Evolutionary conservation across 2,113 vertebrate species (phyloP).

Genomic region (Deroptyus accipitrinus): DNA sequence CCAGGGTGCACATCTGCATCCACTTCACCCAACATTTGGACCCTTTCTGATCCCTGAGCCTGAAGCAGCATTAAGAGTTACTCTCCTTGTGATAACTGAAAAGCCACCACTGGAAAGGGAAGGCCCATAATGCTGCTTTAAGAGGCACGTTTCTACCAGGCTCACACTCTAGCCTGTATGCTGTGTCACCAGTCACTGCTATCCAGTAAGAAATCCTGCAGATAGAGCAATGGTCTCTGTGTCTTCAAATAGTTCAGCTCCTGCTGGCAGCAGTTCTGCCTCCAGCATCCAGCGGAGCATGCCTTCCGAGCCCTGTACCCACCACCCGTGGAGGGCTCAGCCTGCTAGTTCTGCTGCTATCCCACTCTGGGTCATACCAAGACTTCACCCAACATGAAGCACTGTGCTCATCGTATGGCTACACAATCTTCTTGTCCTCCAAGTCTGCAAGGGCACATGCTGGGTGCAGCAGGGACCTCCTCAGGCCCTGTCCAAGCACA

Average conservation of each 20-base stretch:
- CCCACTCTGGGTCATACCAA: background rate
- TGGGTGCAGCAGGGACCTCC: background rate
- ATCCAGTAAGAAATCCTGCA: background rate
- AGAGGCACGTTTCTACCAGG: background rate
- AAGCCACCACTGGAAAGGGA: background rate
- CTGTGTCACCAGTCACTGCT: background rate
- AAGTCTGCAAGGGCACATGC: background rate
- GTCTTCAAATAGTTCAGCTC: background rate
- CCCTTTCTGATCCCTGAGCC: background rate
- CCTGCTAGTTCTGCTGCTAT: background rate
- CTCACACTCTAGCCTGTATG: background rate
- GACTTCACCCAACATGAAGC: background rate
- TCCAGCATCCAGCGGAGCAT: constrained; percentile 30
- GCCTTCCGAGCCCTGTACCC: background rate
- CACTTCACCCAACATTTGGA: background rate
- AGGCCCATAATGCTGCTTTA: background rate
- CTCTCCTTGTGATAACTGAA: background rate
- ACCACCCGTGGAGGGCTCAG: background rate
- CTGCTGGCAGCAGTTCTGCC: background rate
- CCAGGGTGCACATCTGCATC: background rate
- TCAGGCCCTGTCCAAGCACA: background rate
- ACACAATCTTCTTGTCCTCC: background rate
- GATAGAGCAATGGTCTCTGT: background rate
- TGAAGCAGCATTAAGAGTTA: background rate
- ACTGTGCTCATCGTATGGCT: background rate